phyloP scores from a whole-genome alignment of 2,113 vertebrate genomes.

The Rhabdornis inornatus region DNA sequence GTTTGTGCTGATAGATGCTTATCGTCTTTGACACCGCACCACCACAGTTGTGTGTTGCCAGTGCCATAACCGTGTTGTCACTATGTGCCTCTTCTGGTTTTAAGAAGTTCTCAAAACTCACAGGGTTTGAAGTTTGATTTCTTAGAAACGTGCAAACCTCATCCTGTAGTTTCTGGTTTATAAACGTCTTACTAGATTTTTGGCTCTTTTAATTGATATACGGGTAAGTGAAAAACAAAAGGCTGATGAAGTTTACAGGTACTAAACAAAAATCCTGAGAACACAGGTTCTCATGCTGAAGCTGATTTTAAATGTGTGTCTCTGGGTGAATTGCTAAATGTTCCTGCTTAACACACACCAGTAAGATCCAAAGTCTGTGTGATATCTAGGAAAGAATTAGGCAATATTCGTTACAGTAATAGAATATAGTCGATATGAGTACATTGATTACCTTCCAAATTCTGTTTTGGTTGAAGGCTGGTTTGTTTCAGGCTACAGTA shows the following conservation, averaged over 20 bases:
- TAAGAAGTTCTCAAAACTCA: background rate
- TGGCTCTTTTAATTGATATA: background rate
- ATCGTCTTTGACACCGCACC: slow-evolving; percentile 24
- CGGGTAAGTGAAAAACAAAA: background rate
- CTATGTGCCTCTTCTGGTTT: background rate
- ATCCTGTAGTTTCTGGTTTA: background rate
- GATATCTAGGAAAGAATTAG: background rate
- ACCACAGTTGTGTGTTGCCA: background rate
- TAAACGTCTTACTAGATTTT: background rate
- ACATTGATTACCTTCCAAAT: background rate
- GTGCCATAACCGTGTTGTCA: background rate
- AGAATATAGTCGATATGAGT: background rate
- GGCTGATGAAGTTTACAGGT: background rate
- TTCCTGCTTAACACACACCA: background rate
- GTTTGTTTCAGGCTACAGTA: background rate
- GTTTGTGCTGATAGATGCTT: slow-evolving; percentile 68
- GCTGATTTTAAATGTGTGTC: background rate
- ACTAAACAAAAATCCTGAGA: background rate
- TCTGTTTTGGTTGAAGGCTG: background rate
- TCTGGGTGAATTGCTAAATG: background rate
- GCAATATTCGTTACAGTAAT: background rate
- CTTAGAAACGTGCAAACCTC: background rate
- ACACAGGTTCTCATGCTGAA: background rate
- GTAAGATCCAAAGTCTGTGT: background rate
- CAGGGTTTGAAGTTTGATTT: background rate